Evolutionary conservation across 1,140 invertebrate genomes (phyloP).

Genomic region (Reticulitermes speratus): DNA sequence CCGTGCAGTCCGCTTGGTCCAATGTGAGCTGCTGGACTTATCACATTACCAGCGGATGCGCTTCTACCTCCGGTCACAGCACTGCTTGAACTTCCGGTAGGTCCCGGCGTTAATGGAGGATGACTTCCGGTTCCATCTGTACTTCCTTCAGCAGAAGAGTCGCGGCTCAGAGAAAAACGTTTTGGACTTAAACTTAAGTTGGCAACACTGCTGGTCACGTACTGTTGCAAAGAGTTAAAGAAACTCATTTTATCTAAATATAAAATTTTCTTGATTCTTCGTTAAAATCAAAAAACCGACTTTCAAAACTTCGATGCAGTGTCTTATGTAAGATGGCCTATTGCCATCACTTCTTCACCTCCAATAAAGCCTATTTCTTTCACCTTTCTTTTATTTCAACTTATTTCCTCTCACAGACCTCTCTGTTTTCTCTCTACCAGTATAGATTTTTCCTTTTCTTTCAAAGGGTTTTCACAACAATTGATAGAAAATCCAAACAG

Average conservation of each 20-base stretch:
- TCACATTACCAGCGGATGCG: slow-evolving; percentile 42
- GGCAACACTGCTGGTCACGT: slow-evolving; percentile 75
- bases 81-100: not conserved
- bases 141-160: slow-evolving; percentile 44
- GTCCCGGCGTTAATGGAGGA: not conserved
- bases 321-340: too few relatives aligned
- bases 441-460: not conserved
- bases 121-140: not conserved
- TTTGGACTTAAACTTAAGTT: slow-evolving; percentile 74
- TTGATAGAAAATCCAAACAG: not conserved
- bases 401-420: not conserved
- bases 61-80: slow-evolving; percentile 45
- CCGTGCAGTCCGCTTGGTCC: slow-evolving; percentile 46
- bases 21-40: slow-evolving; percentile 35
- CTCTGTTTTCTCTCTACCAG: not conserved
- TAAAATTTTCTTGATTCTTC: not conserved
- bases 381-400: not conserved
- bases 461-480: not conserved
- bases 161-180: slow-evolving; percentile 68
- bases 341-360: not conserved
- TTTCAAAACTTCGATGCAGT: not conserved
- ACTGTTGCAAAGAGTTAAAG: slow-evolving; percentile 76
- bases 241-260: slow-evolving; percentile 69
- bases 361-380: not conserved
- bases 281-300: not conserved